Evolutionary conservation across 2,888 invertebrate genomes (phyloP), one percentile per base, ranked within the genome.

Genomic region (Tetranychus piercei): DNA sequence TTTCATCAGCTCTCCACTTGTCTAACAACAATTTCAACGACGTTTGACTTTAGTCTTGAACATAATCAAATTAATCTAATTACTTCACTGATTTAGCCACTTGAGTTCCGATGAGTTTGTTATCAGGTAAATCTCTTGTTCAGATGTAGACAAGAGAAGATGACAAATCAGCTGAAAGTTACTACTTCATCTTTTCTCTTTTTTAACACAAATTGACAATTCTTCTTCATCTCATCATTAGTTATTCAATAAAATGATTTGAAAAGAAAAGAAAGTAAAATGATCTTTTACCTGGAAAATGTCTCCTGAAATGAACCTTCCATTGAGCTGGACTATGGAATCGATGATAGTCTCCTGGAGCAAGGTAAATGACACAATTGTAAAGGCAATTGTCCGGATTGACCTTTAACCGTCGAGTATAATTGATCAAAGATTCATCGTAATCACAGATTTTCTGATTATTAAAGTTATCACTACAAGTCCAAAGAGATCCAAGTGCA

Each of bases 281-380:
- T 15, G 2, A 55, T 55, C 3, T 55, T 15, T 55, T 55, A 81
- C 96, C 97, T 78, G 91, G 89, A 82, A 97, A 95, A 84, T 99
- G 97, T 79, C 94, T 86, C 74, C 97, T 85, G 79, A 90, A 88
- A 0, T 85, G 84, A 0, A 95, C 90, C 8, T 86, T 87, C 97
- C 97, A 99, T 78, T 93, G 88, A 2, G 91, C 85, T 0, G 91
- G 91, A 0, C 94, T 93, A 82, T 95, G 95, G 81, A 96, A 99
- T 76, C 95, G 87, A 82, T 99, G 99, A 83, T 99, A 99, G 83
- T 99, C 96, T 0, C 97, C 99, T 0, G 99, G 99, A 0, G 97
- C 95, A 79, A 99, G 85, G 81, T 99, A 99, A 79, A 99, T 90
- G 4, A 94, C 91, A 81, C 94, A 90, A 80, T 97, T 95, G 82